Percentiles rank a stretch among this genome's conserved stretches.
Conservation (phyloP, 2,888 invertebrate species). For the Phasia obesa region DNA sequence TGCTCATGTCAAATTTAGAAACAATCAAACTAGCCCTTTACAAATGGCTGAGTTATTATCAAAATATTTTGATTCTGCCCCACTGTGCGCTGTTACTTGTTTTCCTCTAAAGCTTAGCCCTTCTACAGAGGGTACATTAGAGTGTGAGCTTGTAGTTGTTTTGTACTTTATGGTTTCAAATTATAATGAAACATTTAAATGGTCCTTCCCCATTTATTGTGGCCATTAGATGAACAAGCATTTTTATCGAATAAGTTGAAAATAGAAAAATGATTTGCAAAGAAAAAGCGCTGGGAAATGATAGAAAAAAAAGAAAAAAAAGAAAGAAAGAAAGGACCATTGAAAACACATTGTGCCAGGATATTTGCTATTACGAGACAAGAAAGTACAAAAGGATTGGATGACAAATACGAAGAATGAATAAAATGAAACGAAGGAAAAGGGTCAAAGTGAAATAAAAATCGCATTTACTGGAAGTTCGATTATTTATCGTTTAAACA, state of each 20-base stretch:
- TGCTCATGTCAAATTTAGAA: no score
- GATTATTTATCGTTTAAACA: conserved; percentile 68
- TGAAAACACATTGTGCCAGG: conserved; percentile 40
- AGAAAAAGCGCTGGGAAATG: conserved; percentile 22
- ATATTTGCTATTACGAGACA: conserved; percentile 29
- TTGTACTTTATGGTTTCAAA: conserved; percentile 23
- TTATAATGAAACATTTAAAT: conserved; percentile 32
- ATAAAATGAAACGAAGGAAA: neutral
- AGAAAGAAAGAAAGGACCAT: conserved; percentile 13
- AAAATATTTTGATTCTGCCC: no score
- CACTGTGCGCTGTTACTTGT: no score
- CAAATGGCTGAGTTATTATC: no score
- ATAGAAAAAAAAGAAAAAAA: no score
- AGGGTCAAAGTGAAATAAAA: neutral
- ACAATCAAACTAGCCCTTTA: no score
- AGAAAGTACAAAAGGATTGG: conserved; percentile 2
- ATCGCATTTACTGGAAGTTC: conserved; percentile 42
- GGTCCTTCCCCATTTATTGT: conserved; percentile 19
- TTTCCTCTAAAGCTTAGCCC: no score
- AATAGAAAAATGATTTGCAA: conserved; percentile 8
- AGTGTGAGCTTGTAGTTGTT: conserved; percentile 10
- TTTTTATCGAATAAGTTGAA: conserved; percentile 24
- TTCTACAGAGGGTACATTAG: neutral
- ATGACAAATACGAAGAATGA: neutral
- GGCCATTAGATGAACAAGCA: conserved; percentile 66